phyloP scores from a whole-genome alignment of 2,113 vertebrate species.

The Bungarus multicinctus region DNA sequence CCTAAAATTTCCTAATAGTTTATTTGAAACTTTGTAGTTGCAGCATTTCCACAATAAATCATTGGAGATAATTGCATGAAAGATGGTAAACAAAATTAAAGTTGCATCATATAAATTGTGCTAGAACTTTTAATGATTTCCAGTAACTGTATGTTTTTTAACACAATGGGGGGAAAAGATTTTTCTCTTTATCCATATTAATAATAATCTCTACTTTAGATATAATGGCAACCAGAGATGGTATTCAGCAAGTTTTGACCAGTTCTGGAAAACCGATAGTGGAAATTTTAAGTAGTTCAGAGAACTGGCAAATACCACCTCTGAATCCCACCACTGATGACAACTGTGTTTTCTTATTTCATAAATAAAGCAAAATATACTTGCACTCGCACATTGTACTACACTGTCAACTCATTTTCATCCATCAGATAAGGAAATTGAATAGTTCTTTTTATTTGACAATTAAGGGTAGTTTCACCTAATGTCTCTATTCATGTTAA shows the following conservation, averaged over 20 bases:
- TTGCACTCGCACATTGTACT: neutral
- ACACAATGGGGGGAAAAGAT: neutral
- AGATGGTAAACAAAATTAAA: slow-evolving; percentile 6
- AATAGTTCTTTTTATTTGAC: neutral
- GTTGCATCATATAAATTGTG: neutral
- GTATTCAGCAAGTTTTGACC: too few species aligned
- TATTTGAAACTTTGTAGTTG: neutral
- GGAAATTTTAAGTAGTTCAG: too few species aligned
- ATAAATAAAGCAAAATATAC: neutral
- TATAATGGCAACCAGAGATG: neutral
- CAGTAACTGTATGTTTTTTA: neutral
- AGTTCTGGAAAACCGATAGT: too few species aligned
- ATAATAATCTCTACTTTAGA: neutral
- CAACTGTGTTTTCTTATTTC: neutral
- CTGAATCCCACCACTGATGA: too few species aligned
- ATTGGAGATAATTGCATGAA: slow-evolving; percentile 20
- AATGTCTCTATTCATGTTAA: neutral
- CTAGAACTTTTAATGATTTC: neutral
- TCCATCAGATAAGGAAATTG: neutral
- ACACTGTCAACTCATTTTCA: too few species aligned
- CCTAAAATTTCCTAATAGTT: neutral
- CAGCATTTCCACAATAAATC: neutral
- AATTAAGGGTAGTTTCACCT: neutral
- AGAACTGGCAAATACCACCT: too few species aligned
- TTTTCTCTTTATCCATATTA: neutral